Evolutionary conservation across 2,888 invertebrate species (phyloP).

Genomic region (Uloborus plumipes): DNA sequence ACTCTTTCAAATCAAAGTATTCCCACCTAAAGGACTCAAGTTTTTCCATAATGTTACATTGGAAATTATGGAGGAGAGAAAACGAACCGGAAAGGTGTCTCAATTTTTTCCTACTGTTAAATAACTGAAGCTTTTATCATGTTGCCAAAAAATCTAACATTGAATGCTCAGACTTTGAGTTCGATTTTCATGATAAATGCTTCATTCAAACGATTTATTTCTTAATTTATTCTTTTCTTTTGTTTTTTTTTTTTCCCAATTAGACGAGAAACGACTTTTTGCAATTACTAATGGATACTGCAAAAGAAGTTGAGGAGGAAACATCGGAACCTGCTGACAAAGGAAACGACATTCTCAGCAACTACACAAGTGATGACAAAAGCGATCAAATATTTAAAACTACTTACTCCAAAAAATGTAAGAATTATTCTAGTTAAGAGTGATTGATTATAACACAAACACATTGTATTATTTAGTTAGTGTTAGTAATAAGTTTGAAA

Average conservation of each 20-base stretch:
- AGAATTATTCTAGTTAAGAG: background rate
- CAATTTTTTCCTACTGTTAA: background rate
- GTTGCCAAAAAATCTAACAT: too few relatives aligned
- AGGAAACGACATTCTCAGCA: slow-evolving; percentile 12
- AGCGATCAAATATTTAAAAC: slow-evolving; percentile 16
- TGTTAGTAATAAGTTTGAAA: too few relatives aligned
- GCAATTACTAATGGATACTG: slow-evolving; percentile 24
- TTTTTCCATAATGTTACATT: background rate
- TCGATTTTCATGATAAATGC: too few relatives aligned
- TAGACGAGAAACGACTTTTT: slow-evolving; percentile 22
- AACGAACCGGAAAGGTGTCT: slow-evolving; percentile 1
- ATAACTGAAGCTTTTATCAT: too few relatives aligned
- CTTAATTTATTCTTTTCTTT: too few relatives aligned
- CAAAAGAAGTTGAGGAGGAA: slow-evolving; percentile 17
- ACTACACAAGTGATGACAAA: slow-evolving; percentile 5
- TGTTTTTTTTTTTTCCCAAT: background rate
- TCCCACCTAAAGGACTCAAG: background rate
- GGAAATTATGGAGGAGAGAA: slow-evolving; percentile 6
- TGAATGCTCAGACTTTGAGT: too few relatives aligned
- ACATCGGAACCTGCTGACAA: slow-evolving; percentile 11
- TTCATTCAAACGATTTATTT: too few relatives aligned
- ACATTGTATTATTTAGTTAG: too few relatives aligned
- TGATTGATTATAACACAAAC: too few relatives aligned
- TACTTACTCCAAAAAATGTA: background rate
- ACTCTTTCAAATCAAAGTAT: background rate